Conservation (phyloP, 1,140 invertebrate species). For the Callitettix versicolor region DNA sequence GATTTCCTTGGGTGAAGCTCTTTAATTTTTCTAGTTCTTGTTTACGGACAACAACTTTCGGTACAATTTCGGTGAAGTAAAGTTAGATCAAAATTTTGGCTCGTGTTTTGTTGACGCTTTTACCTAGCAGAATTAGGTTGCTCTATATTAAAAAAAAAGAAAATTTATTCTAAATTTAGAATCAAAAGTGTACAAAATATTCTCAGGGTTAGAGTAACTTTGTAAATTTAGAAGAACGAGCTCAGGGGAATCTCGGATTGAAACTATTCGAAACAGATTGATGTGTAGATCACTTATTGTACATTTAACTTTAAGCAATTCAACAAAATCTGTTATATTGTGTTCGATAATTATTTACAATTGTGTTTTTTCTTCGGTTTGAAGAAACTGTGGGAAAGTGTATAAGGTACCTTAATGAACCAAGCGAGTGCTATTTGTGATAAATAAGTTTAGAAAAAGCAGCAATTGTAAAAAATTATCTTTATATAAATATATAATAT, state of each 20-base stretch:
- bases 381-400: neutral
- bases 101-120: neutral
- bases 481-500: no score
- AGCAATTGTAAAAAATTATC: no score
- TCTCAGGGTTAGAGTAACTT: neutral
- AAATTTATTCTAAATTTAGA: neutral
- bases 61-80: neutral
- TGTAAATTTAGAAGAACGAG: neutral
- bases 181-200: neutral
- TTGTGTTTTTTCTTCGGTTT: neutral
- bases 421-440: no score
- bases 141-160: neutral
- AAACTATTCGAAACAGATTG: neutral
- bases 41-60: neutral
- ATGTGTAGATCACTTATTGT: neutral
- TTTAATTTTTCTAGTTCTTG: neutral
- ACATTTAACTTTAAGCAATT: neutral
- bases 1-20: constrained; percentile 1
- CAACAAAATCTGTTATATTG: neutral
- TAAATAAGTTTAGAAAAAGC: no score
- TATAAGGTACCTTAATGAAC: no score
- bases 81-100: neutral
- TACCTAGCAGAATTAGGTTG: neutral
- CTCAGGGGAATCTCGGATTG: neutral
- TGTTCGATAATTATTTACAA: neutral